Conservation (phyloP, 2,888 invertebrate genomes). For the Holacanthella duospinosa region DNA sequence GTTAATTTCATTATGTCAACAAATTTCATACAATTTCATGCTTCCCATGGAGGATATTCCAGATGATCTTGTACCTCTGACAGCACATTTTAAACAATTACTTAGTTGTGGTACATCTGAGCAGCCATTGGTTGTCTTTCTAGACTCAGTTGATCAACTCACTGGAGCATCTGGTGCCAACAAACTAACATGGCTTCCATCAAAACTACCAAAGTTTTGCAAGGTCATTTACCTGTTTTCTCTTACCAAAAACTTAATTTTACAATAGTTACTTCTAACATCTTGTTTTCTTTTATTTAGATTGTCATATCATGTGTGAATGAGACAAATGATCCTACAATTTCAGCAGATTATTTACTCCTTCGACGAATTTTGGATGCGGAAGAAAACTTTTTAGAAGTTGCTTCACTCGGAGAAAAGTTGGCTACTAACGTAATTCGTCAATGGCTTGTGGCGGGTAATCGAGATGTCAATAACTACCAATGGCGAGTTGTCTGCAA, state of each 20-base stretch:
- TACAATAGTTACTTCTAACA: neutral
- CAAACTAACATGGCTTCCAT: slow-evolving; percentile 92
- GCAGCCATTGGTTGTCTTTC: slow-evolving; percentile 77
- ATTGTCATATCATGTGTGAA: slow-evolving; percentile 83
- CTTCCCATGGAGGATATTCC: slow-evolving; percentile 87
- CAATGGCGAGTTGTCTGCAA: slow-evolving; percentile 92
- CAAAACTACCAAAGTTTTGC: slow-evolving; percentile 73
- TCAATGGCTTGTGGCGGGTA: slow-evolving; percentile 78
- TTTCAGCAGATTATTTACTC: slow-evolving; percentile 76
- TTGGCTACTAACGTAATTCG: slow-evolving; percentile 79
- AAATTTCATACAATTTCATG: slow-evolving; percentile 87
- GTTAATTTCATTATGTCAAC: slow-evolving; percentile 87
- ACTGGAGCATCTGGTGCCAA: slow-evolving; percentile 89
- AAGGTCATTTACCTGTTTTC: no score
- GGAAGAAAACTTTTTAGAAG: slow-evolving; percentile 79
- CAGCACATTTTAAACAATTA: slow-evolving; percentile 90
- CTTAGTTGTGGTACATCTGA: slow-evolving; percentile 67
- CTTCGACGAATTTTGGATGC: slow-evolving; percentile 77
- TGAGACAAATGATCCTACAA: slow-evolving; percentile 73
- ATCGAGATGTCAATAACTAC: slow-evolving; percentile 77
- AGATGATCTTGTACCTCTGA: slow-evolving; percentile 87
- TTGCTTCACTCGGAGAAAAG: slow-evolving; percentile 80
- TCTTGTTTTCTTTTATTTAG: slow-evolving; percentile 43
- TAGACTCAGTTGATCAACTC: slow-evolving; percentile 94
- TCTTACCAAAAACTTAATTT: no score